These are phyloP conservation scores for Chaetodon trifasciatus DNA, from an alignment of 2,797 vertebrate genomes.

Conservation along the genomic window DNA sequence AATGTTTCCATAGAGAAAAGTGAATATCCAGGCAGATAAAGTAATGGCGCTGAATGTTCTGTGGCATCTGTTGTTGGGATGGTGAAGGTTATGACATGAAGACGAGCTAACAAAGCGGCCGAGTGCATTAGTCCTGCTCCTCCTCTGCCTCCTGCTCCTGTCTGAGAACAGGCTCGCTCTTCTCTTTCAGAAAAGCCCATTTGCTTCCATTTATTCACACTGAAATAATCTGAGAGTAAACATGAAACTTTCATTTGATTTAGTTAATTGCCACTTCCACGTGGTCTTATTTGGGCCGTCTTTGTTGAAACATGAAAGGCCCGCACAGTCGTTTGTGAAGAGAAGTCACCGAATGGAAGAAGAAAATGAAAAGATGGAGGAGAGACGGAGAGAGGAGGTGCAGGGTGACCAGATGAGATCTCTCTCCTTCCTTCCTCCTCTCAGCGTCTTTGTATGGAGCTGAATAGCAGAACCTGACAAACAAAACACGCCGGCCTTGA, in stretches of 20 bases:
- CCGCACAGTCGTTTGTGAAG: neutral
- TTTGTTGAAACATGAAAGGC: slow-evolving; percentile 4
- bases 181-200: neutral
- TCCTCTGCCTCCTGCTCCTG: neutral
- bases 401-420: neutral
- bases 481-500: slow-evolving; percentile 43
- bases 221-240: neutral
- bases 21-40: neutral
- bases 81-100: neutral
- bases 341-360: neutral
- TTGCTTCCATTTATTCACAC: neutral
- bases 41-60: neutral
- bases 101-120: neutral
- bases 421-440: neutral
- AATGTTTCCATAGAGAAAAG: too few relatives aligned
- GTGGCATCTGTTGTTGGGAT: neutral
- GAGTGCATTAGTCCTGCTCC: neutral
- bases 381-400: neutral
- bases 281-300: neutral
- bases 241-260: neutral
- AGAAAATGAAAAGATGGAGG: slow-evolving; percentile 7
- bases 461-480: slow-evolving; percentile 28
- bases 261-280: neutral
- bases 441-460: slow-evolving; percentile 7
- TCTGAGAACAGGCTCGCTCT: neutral